phyloP scores from a whole-genome alignment of 1,140 invertebrate genomes.

The Maconellicoccus hirsutus region DNA sequence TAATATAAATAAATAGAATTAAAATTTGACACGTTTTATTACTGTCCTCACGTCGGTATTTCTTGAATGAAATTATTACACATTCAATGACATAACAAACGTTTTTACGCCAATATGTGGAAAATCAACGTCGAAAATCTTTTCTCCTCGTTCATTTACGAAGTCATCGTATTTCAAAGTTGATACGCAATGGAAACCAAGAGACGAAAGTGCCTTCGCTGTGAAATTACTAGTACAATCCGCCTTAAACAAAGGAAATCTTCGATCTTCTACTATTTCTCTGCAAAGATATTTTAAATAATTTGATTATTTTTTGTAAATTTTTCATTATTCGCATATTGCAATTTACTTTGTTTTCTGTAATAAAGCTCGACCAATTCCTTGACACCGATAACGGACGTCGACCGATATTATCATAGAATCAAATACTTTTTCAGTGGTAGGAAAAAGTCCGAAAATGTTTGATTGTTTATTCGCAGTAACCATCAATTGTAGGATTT shows the following conservation, averaged over 20 bases:
- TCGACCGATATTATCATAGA: constrained; percentile 54
- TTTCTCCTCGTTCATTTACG: constrained; percentile 40
- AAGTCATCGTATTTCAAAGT: constrained; percentile 50
- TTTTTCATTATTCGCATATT: no score
- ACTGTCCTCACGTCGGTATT: no score
- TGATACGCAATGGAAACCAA: constrained; percentile 53
- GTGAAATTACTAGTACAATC: constrained; percentile 59
- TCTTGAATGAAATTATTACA: no score
- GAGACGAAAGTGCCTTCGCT: constrained; percentile 49
- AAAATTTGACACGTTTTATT: no score
- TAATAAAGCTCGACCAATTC: constrained; percentile 49
- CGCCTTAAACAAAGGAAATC: constrained; percentile 41
- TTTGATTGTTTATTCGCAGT: constrained; percentile 43
- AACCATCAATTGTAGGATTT: constrained; percentile 46
- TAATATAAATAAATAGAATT: no score
- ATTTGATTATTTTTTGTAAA: no score
- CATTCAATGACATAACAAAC: constrained; percentile 26
- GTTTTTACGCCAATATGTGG: constrained; percentile 39
- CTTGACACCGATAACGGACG: constrained; percentile 47
- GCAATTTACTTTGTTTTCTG: constrained; percentile 52
- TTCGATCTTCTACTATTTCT: constrained; percentile 40
- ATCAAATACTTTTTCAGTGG: constrained; percentile 43
- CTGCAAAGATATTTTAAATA: no score
- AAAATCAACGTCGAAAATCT: constrained; percentile 42
- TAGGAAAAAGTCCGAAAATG: constrained; percentile 43